Conservation (phyloP, 1,140 invertebrate genomes). For the Achroia grisella region DNA sequence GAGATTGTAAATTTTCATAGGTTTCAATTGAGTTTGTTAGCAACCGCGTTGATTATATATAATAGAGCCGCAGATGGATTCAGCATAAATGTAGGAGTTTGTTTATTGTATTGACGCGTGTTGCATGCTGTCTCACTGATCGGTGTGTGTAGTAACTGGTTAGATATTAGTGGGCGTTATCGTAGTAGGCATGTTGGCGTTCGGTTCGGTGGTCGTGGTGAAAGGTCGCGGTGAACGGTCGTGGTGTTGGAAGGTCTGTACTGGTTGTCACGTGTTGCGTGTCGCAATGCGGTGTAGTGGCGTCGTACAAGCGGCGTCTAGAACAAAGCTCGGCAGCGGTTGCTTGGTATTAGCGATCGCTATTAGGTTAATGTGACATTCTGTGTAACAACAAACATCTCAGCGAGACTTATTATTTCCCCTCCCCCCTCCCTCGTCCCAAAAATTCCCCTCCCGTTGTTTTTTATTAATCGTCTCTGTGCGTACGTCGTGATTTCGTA, state of each 20-base stretch:
- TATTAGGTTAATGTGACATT: constrained; percentile 59
- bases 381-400: constrained; percentile 62
- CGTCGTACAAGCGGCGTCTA: constrained; percentile 24
- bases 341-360: constrained; percentile 15
- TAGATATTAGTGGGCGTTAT: constrained; percentile 5
- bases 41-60: too few relatives aligned
- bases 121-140: constrained; percentile 24
- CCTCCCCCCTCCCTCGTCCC: constrained; percentile 8
- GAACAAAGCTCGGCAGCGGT: constrained; percentile 40
- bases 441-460: neutral
- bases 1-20: too few relatives aligned
- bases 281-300: neutral
- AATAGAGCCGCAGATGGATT: too few relatives aligned
- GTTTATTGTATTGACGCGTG: neutral
- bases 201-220: constrained; percentile 14
- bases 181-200: constrained; percentile 13
- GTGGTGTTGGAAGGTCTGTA: neutral
- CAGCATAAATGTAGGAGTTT: neutral
- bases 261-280: neutral
- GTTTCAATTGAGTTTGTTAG: too few relatives aligned
- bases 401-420: constrained; percentile 45
- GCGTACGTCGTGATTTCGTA: constrained; percentile 27
- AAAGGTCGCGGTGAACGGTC: constrained; percentile 16
- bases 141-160: constrained; percentile 11
- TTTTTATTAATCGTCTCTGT: constrained; percentile 22